Conservation (phyloP, 2,113 vertebrate genomes). For the Campylomormyrus numenius region DNA sequence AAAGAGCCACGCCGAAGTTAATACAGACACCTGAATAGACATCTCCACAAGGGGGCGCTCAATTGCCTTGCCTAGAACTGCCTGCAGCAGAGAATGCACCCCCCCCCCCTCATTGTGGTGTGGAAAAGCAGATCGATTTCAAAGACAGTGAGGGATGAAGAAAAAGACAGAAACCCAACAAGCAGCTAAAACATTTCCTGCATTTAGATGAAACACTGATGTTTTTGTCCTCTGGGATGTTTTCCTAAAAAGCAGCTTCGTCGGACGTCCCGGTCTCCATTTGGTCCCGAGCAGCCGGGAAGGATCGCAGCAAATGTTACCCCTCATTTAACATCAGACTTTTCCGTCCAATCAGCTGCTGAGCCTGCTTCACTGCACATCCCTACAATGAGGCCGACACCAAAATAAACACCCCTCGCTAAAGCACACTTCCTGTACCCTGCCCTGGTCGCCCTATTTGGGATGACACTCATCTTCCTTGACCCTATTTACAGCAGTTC, state of each 20-base stretch:
- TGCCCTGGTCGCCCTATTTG: neutral
- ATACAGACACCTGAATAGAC: neutral
- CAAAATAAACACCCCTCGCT: neutral
- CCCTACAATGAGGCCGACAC: neutral
- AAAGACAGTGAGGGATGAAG: slow-evolving; percentile 17
- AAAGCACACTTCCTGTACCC: neutral
- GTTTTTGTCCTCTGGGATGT: slow-evolving; percentile 33
- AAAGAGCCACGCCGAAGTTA: neutral
- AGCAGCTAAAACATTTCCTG: slow-evolving; percentile 25
- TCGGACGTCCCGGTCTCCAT: slow-evolving; percentile 30
- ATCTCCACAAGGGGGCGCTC: neutral
- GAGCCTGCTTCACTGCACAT: neutral
- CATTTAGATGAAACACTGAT: slow-evolving; percentile 45
- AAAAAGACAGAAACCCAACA: slow-evolving; percentile 25
- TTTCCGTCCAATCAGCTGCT: neutral
- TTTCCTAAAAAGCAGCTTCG: slow-evolving; percentile 30
- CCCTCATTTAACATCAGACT: neutral
- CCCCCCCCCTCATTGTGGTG: neutral
- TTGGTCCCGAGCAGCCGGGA: slow-evolving; percentile 29
- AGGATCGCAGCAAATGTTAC: neutral
- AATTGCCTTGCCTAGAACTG: neutral
- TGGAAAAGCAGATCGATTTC: neutral
- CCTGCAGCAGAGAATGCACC: neutral
- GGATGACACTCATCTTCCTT: neutral
- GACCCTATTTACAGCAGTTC: neutral